Evolutionary conservation across 2,113 vertebrate genomes (phyloP), one percentile per base, ranked within the genome.

Genomic region (Pelecanus crispus): DNA sequence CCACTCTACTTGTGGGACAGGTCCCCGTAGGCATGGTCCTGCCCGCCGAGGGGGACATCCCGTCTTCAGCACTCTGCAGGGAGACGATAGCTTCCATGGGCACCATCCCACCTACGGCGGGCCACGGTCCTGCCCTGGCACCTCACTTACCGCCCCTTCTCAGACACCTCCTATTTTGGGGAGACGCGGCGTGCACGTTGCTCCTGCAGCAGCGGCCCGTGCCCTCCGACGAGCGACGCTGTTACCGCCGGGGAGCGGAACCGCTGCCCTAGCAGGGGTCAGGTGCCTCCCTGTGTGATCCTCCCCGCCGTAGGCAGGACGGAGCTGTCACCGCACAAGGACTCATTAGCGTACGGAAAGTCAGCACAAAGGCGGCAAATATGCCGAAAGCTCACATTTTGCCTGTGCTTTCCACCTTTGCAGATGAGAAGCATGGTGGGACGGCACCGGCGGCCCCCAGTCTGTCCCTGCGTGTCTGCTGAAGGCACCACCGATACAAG

Each of bases 281-380:
- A 2, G 65, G 38, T 20, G 32, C 77, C n/a, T 55, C 59, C 40
- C 14, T 44, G 42, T 13, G 14, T 15, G 40, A 44, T 44, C 42
- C 42, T 44, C 42, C 42, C 42, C 12, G 5, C 40, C 86, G 49
- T 32, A 74, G 74, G 24, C 85, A 79, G 13, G 56, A 82, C 34
- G 75, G 36, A 45, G 63, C 68, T 74, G 89, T 91, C 59, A 87
- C 88, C 4, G 36, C 34, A 40, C 65, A 74, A 88, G 58, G 68
- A 58, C 81, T 91, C 90, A 74, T 84, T 79, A 83, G 40, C 16
- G 22, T 34, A 73, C 25, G 29, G 91, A 58, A 81, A 88, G 50
- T 40, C 55, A 75, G 58, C 47, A 86, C 74, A 56, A 55, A 47
- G 90, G 32, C 31, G 29, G 72, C 55, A 88, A 65, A 42, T 66